A percentile compares a stretch with the other conserved stretches of the same genome.
Evolutionary conservation across 2,888 invertebrate genomes (phyloP).

Genomic region (Poecilobothrus nobilitatus): DNA sequence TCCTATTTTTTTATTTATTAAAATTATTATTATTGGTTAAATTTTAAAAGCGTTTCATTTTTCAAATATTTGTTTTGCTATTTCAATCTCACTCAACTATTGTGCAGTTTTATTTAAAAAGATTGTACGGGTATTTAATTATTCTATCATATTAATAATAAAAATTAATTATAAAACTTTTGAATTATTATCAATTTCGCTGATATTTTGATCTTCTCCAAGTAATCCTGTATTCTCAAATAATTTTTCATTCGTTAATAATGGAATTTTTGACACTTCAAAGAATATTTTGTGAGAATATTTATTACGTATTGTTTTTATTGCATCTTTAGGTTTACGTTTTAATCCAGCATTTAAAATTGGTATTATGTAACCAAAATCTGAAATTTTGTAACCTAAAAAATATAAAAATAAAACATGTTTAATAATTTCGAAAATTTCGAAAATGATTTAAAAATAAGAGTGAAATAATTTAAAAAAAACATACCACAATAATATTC

Average conservation of each 20-base stretch:
- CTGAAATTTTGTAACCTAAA: slow-evolving; percentile 63
- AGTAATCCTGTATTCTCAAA: slow-evolving; percentile 29
- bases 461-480: slow-evolving; percentile 11
- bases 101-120: no score
- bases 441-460: slow-evolving; percentile 9
- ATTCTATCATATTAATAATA: no score
- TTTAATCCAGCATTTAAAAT: slow-evolving; percentile 69
- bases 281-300: slow-evolving; percentile 92
- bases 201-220: slow-evolving; percentile 1
- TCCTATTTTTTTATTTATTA: neutral
- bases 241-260: slow-evolving; percentile 41
- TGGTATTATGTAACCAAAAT: slow-evolving; percentile 63
- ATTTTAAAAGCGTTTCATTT: neutral
- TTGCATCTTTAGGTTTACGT: slow-evolving; percentile 65
- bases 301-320: slow-evolving; percentile 83
- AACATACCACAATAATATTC: slow-evolving; percentile 63
- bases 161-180: no score
- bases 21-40: no score
- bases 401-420: slow-evolving; percentile 23
- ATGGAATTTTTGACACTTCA: slow-evolving; percentile 78
- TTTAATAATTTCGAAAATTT: slow-evolving; percentile 10
- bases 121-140: no score
- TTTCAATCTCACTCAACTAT: no score
- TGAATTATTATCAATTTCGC: neutral
- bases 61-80: neutral